These are phyloP conservation scores for Conopomorpha cramerella DNA, from an alignment of 1,140 invertebrate species.

Conservation along the genomic window DNA sequence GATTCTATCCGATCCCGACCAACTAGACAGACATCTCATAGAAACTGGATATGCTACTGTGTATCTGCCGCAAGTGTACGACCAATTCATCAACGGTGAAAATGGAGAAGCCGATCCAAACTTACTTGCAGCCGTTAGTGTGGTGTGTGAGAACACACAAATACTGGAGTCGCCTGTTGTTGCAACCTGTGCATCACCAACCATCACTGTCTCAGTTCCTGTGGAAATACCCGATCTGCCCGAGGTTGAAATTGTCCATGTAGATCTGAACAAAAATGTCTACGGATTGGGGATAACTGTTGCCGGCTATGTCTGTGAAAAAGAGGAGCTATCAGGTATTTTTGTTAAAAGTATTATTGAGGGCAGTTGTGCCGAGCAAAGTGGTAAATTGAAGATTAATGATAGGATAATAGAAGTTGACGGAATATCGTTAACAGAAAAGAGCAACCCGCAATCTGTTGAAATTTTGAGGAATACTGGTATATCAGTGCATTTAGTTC, in stretches of 20 bases:
- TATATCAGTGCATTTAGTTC: slow-evolving; percentile 74
- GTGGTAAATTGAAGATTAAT: slow-evolving; percentile 87
- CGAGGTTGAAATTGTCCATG: slow-evolving; percentile 65
- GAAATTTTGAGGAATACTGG: slow-evolving; percentile 85
- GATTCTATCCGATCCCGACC: slow-evolving; percentile 79
- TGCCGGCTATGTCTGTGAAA: slow-evolving; percentile 71
- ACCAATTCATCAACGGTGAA: slow-evolving; percentile 43
- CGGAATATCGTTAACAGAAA: slow-evolving; percentile 77
- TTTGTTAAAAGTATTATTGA: slow-evolving; percentile 95
- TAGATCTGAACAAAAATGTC: slow-evolving; percentile 68
- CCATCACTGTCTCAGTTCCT: slow-evolving; percentile 48
- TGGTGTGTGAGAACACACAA: slow-evolving; percentile 49
- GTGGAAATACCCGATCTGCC: slow-evolving; percentile 39
- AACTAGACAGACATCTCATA: slow-evolving; percentile 77
- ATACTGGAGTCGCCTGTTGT: slow-evolving; percentile 51
- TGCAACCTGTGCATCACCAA: slow-evolving; percentile 34
- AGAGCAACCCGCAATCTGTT: slow-evolving; percentile 89
- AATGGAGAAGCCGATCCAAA: slow-evolving; percentile 35
- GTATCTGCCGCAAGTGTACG: slow-evolving; percentile 50
- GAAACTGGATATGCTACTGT: slow-evolving; percentile 67
- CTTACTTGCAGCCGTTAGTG: slow-evolving; percentile 44
- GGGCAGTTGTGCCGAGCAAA: slow-evolving; percentile 87
- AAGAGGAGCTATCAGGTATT: slow-evolving; percentile 90
- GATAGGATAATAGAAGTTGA: slow-evolving; percentile 92
- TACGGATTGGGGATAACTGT: slow-evolving; percentile 71